phyloP scores from a whole-genome alignment of 2,113 vertebrate species.

The Nymphicus hollandicus region DNA sequence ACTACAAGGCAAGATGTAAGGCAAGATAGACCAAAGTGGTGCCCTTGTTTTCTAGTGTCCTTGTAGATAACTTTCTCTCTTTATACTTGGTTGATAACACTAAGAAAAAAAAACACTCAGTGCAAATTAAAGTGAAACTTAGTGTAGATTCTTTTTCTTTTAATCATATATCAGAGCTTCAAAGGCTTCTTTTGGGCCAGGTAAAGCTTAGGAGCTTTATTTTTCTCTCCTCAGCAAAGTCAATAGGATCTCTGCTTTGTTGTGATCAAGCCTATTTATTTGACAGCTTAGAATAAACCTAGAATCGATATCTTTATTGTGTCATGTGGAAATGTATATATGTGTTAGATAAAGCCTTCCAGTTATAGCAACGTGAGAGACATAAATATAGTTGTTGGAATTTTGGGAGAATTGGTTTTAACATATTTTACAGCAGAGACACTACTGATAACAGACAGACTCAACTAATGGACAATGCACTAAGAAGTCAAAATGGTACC shows the following conservation, averaged over 20 bases:
- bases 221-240: not conserved
- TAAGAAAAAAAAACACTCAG: not conserved
- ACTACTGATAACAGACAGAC: not conserved
- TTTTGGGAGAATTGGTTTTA: not conserved
- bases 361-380: not conserved
- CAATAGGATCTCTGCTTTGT: not conserved
- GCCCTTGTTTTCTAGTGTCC: not conserved
- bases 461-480: not conserved
- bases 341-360: conserved; percentile 2
- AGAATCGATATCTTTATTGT: conserved; percentile 32
- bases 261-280: conserved; percentile 11
- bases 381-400: not conserved
- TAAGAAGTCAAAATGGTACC: not conserved
- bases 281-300: conserved; percentile 21
- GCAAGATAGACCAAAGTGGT: not conserved
- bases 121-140: not conserved
- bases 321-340: not conserved
- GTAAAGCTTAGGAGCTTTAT: not conserved
- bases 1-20: not conserved
- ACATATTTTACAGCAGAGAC: not conserved
- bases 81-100: not conserved
- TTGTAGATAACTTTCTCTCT: not conserved
- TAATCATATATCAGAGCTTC: not conserved
- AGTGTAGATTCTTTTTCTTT: not conserved
- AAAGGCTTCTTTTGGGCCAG: not conserved